Evolutionary conservation across 2,797 vertebrate species (phyloP), one percentile per base, ranked within the genome.

Genomic region (Myiothlypis coronata): DNA sequence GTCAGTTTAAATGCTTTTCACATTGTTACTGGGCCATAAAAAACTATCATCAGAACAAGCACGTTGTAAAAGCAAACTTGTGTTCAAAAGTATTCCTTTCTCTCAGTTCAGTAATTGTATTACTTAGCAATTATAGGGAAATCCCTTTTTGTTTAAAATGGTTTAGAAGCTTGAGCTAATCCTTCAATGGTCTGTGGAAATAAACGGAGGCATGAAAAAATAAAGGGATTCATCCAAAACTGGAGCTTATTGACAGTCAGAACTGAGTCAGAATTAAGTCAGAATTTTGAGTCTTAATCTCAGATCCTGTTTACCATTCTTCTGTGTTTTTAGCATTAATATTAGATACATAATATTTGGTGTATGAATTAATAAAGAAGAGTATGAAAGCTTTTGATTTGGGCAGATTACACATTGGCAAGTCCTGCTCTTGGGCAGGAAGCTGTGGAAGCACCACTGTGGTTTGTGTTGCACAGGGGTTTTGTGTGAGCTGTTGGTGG

Each of bases 121-220:
- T 87, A 79, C 63, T 96, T 87, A 74, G 41, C 81, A 94, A 78
- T 92, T 90, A 90, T 17, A 90, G 26, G 35, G 67, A 96, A 96
- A 95, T 90, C 92, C 61, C 63, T 86, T 94, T 93, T 95, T 84
- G 47, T 93, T 96, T 93, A 71, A 78, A 93, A 88, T 39, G 70
- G 64, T 77, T 93, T 84, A 91, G 86, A 89, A 95, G 83, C 77
- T 88, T 52, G 55, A 84, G 80, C 67, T 95, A 94, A 93, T 96
- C 85, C 88, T 82, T 86, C 70, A 76, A 11, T 83, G 60, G 67
- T 72, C 76, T 86, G 44, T 91, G 77, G 67, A 94, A 94, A 93
- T 83, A 91, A 93, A 91, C 4, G 0, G 2, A 83, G 37, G 65
- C 46, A 22, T 43, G 46, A 82, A 55, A 80, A 80, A 35, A 55